Base-by-base conservation (phyloP, 2,797 vertebrate genomes). In the Sphaeramia orbicularis region DNA sequence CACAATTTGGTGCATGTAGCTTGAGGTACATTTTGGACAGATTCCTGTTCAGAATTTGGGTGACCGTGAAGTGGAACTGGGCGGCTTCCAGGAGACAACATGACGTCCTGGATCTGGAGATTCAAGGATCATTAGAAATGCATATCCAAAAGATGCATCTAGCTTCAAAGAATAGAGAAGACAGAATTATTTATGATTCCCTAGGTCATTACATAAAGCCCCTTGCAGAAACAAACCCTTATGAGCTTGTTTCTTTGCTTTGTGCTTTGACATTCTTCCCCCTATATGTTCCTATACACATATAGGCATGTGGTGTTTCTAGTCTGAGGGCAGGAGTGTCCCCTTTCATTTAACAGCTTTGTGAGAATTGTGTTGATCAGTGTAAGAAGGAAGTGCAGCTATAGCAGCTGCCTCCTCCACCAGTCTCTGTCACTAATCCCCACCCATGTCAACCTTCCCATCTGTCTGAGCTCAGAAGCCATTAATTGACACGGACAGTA, bases 41-140 rank as follows among this genome's bases (percentile, higher is more conserved):
- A 58, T 55, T 71, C 37, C 45, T 37, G 44, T 69, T 69, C 68
- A 76, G 49, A 54, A 66, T 76, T 68, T 44, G 55, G 42, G 30
- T 27, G 72, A 62, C 69, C 56, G 40, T 69, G 70, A 83, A 82
- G 68, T 68, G 74, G 77, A 81, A 71, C 65, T 52, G 65, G 53
- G 59, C 71, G 47, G 56, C 59, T 76, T 41, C 41, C 68, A 60
- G 59, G 53, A 76, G 65, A 50, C 67, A 76, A 65, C 65, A 74
- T 44, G 65, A 51, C 61, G 54, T 69, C 50, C 15, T 11, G 48
- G 35, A 74, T 78, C 52, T 76, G 53, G 63, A 81, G 40, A 64
- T 73, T 83, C 64, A 81, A 65, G 72, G 65, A 76, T 84, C 66
- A 76, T 86, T 75, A 65, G 50, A 66, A 65, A 81, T 15, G 51